Percentiles rank a stretch among this genome's conserved stretches.
Conservation (phyloP, 2,797 vertebrate species). For the Enoplosus armatus region DNA sequence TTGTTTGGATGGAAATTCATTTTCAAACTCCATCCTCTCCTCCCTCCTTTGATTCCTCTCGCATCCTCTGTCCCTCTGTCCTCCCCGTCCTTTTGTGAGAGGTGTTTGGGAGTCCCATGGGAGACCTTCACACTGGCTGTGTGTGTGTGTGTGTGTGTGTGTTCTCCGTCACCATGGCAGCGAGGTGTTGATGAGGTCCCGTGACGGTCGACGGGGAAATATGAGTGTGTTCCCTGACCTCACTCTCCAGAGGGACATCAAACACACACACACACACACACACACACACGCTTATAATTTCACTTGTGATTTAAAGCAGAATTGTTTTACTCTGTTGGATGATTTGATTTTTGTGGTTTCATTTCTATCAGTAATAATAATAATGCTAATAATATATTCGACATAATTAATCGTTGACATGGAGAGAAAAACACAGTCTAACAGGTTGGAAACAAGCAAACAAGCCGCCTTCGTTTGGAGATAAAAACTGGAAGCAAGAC, state of each 20-base stretch:
- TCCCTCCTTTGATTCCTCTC: neutral
- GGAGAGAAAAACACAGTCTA: neutral
- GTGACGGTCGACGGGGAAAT: neutral
- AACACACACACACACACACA: slow-evolving; percentile 6
- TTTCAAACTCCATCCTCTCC: neutral
- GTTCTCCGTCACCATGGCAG: slow-evolving; percentile 28
- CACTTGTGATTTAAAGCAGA: neutral
- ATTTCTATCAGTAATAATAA: neutral
- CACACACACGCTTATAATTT: neutral
- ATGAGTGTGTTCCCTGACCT: slow-evolving; percentile 24
- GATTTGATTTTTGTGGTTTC: neutral
- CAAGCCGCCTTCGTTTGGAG: no score
- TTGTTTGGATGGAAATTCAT: neutral
- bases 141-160: slow-evolving; percentile 15
- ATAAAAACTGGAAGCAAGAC: no score
- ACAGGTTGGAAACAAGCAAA: no score
- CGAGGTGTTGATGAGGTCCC: slow-evolving; percentile 41
- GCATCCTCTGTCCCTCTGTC: neutral
- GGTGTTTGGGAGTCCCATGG: neutral
- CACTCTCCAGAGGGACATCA: neutral
- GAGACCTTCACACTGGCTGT: neutral
- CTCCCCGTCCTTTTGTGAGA: slow-evolving; percentile 1
- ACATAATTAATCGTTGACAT: neutral
- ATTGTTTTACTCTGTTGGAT: no score
- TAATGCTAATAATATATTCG: no score